Evolutionary conservation across 1,140 invertebrate species (phyloP), one percentile per base, ranked within the genome.

Genomic region (Hylaeus anthracinus): DNA sequence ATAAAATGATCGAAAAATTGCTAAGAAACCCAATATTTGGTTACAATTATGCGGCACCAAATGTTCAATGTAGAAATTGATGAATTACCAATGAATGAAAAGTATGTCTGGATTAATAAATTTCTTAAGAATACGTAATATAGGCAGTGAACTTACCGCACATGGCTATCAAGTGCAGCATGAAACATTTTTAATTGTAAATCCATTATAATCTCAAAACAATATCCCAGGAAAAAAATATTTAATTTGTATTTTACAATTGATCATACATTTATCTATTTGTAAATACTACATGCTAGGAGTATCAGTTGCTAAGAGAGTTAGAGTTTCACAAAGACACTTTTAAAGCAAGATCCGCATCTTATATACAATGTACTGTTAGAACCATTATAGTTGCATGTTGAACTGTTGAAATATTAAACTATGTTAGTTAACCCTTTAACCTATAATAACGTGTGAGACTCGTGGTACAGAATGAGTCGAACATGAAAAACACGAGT

Each of bases 131-230:
- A 1, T 43, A 53, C 8, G 64, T 39, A 51, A 53, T 63, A 8
- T 51, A 4, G 67, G n/a, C n/a, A 48, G 5, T 10, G 2, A 15
- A 86, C 92, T 93, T 87, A 93, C 93, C 93, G 89, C 90, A 84
- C 89, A 91, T 39, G 92, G 90, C 93, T 93, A 89, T 89, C 87
- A 86, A 91, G 88, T 39, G 93, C 92, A 93, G 93, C 93, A 90
- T 93, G 93, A 92, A 93, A 93, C 89, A 93, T 92, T 84, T 78
- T 88, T 73, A 90, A 91, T 90, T 75, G 88, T 92, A 63, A 92
- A 93, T 91, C 88, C 71, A 91, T 92, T 93, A 92, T 84, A 82
- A 88, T 86, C 86, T 87, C 79, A 86, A 76, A 88, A 77, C 72
- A 70, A 70, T 69, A 72, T 74, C 73, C 65, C 37, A 79, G n/a